Percentiles rank a stretch among this genome's conserved stretches.
phyloP scores from a whole-genome alignment of 2,888 invertebrate genomes.

The Brassicogethes aeneus region DNA sequence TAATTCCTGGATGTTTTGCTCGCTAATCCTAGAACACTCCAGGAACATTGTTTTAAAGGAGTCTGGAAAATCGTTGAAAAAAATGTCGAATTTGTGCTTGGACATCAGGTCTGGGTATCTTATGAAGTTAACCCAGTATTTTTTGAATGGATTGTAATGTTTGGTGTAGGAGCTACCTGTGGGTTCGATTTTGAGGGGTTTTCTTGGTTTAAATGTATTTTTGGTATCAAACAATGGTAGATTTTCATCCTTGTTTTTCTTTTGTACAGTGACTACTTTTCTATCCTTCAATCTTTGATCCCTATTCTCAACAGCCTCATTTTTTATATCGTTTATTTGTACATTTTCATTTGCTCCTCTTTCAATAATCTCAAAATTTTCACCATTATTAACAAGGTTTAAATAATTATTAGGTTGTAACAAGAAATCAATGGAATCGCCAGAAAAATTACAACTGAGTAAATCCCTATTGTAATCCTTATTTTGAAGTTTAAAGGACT shows the following conservation, averaged over 20 bases:
- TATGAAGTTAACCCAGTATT: slow-evolving; percentile 29
- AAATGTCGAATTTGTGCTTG: slow-evolving; percentile 18
- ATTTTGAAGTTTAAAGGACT: background rate
- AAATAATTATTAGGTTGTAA: slow-evolving; percentile 26
- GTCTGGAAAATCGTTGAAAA: slow-evolving; percentile 22
- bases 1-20: slow-evolving; percentile 27
- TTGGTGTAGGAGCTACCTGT: slow-evolving; percentile 10
- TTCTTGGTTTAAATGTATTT: too few relatives aligned
- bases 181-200: too few relatives aligned
- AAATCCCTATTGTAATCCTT: background rate
- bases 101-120: slow-evolving; percentile 17
- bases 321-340: too few relatives aligned
- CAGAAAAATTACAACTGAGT: slow-evolving; percentile 23
- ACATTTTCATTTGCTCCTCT: slow-evolving; percentile 30
- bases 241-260: too few relatives aligned
- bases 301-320: too few relatives aligned
- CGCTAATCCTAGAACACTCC: slow-evolving; percentile 31
- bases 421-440: slow-evolving; percentile 27
- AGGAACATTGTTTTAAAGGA: slow-evolving; percentile 28
- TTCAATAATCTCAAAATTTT: slow-evolving; percentile 19
- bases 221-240: too few relatives aligned
- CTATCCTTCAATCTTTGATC: too few relatives aligned
- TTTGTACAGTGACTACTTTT: too few relatives aligned
- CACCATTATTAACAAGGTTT: slow-evolving; percentile 15
- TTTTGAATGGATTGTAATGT: slow-evolving; percentile 30